Conservation (phyloP, 2,888 invertebrate species). For the Pollenia labialis region DNA sequence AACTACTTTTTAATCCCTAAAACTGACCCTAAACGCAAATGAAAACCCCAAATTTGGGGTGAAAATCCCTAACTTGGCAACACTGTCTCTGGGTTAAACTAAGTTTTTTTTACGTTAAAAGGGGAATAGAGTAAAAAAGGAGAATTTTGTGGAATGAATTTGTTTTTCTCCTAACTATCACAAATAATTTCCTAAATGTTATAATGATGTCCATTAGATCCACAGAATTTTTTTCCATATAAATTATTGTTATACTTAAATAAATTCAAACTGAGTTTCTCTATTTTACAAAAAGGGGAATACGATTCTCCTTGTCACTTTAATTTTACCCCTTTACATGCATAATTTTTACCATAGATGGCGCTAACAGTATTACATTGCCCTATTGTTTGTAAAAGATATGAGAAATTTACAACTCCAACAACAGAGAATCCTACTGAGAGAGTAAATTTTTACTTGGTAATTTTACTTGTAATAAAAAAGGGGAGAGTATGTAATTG, state of each 20-base stretch:
- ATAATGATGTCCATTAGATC: not conserved
- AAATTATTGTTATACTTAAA: not conserved
- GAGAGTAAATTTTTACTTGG: conserved; percentile 16
- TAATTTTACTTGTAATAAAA: conserved; percentile 34
- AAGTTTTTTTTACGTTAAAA: not conserved
- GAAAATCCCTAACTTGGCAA: no score
- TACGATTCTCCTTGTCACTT: not conserved
- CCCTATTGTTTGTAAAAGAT: not conserved
- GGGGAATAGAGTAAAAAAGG: not conserved
- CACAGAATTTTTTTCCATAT: not conserved
- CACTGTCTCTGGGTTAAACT: no score
- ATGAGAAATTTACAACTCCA: not conserved
- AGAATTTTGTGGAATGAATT: no score
- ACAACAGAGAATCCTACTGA: conserved; percentile 10
- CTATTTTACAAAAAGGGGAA: not conserved
- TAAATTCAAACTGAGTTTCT: not conserved
- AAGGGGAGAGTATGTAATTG: conserved; percentile 39
- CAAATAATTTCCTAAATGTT: not conserved
- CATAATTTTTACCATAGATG: conserved; percentile 16
- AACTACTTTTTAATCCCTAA: no score
- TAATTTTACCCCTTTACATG: not conserved
- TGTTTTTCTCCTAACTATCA: not conserved
- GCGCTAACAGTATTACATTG: not conserved
- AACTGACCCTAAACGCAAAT: no score
- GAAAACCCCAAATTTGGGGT: no score